Evolutionary conservation across 2,888 invertebrate genomes (phyloP).

Genomic region (Eretmocerus hayati): DNA sequence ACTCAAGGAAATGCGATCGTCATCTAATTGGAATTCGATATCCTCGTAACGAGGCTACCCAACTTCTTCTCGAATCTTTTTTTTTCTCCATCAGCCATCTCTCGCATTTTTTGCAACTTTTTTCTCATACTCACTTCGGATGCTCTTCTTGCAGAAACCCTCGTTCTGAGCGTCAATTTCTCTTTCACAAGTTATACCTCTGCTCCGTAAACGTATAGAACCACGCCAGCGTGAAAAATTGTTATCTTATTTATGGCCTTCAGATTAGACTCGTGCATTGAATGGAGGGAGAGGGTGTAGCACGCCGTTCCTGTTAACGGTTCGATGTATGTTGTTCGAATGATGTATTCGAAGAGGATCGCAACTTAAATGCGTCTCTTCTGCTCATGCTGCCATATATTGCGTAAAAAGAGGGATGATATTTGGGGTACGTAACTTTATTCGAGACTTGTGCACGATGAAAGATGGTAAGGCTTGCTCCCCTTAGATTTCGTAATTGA

Average conservation of each 20-base stretch:
- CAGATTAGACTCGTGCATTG: conserved; percentile 32
- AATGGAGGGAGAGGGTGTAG: conserved; percentile 23
- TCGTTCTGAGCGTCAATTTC: not conserved
- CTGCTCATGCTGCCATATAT: not conserved
- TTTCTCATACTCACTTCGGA: conserved; percentile 1
- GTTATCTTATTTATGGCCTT: conserved; percentile 43
- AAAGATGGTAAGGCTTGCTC: too few relatives aligned
- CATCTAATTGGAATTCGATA: conserved; percentile 46
- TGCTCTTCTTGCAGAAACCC: conserved; percentile 1
- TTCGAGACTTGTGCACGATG: too few relatives aligned
- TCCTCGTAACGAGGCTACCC: conserved; percentile 41
- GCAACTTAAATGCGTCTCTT: conserved; percentile 25
- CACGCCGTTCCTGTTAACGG: conserved; percentile 21
- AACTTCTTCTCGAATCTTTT: conserved; percentile 33
- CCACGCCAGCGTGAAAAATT: conserved; percentile 39
- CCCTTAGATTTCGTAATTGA: too few relatives aligned
- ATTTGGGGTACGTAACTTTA: too few relatives aligned
- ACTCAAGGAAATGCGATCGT: conserved; percentile 39
- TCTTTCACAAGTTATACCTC: too few relatives aligned
- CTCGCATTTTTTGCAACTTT: not conserved
- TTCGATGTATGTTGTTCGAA: conserved; percentile 28
- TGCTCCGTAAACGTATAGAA: too few relatives aligned
- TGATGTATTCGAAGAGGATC: conserved; percentile 33
- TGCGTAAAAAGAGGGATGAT: not conserved
- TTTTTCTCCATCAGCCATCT: conserved; percentile 9